Evolutionary conservation across 1,140 invertebrate genomes (phyloP), one percentile per base, ranked within the genome.

Genomic region (Sogatella furcifera): DNA sequence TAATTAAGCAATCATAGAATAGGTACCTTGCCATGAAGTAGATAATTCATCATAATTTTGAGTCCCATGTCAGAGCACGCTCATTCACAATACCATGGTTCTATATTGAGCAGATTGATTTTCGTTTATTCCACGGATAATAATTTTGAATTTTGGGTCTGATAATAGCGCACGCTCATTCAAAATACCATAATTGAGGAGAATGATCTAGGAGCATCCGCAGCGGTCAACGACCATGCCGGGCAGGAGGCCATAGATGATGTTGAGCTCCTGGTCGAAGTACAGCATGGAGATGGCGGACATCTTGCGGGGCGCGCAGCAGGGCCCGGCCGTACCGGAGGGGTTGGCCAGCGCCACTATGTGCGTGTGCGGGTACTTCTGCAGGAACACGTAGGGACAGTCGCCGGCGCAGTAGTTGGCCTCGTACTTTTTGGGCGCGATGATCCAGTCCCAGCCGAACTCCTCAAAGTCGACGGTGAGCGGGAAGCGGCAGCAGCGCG

Each of bases 401-500:
- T 96, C 90, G 3, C 96, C 96, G 60, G 88, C 86, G 77, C 96
- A 99, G 76, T 95, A 97, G 76, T 95, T 94, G 15, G 96, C 95
- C 69, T 96, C 87, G 76, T 98, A 99, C 64, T 86, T 84, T 67
- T 91, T 90, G 0, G 96, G 96, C 0, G 95, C 95, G 38, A 99
- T 93, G 67, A 98, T 95, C 89, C 95, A 98, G 69, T 97, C 93
- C 95, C 95, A 98, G 11, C 93, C 94, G 69, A 98, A 94, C 64
- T 92, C 90, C 66, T 88, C 89, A 74, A 99, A 98, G 76, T 98
- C 92, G 13, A 99, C 93, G 11, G 89, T 90, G 15, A 98, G 79
- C 1, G 90, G 89, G 72, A 94, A 95, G 14, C 90, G 84, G 71
- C 92, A 95, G 73, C 92, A 95, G 21, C 89, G 80, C 5, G 82